Base-by-base conservation (phyloP, 1,140 invertebrate species). In the Papilio machaon region DNA sequence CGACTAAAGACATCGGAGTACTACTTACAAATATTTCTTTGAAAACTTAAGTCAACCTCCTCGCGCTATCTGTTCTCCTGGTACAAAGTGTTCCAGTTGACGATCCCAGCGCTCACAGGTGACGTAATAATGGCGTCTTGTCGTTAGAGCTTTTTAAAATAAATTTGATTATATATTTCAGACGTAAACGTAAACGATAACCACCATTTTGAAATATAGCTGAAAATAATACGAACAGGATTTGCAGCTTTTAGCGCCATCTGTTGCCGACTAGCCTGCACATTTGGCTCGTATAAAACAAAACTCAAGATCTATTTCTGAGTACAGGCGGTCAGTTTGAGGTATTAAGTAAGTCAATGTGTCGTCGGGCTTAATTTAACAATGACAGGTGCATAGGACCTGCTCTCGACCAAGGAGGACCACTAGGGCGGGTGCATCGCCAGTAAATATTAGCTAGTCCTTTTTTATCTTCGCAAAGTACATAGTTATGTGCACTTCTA, bases 21-120 rank as follows among this genome's bases (percentile, higher is more conserved):
- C 52, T 17, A 17, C 30, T 70, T 30, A 30, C 30, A 47, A 64
- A 78, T 47, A 74, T 47, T 54, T 79, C 60, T 77, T 64, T 79
- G 64, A 70, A 78, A 78, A 49, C 64, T 43, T 80, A 76, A 75
- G n/a, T 8, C 75, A 80, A 87, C 77, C 89, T 90, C 85, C 81
- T 82, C 60, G 38, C 46, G 43, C 81, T 47, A 82, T 90, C 83
- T 94, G 90, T 43, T 84, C 60, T 77, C 92, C 91, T 93, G 81
- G 93, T 94, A 92, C 81, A 60, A 80, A 89, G 89, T 93, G 93
- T 93, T 94, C 93, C 92, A 94, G 89, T 93, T 94, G 91, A 94
- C 91, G 92, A 90, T 91, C 88, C 89, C 82, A 90, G 85, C 86
- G 85, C 87, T 88, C 87, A 83, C 86, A 80, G 85, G 85, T 89